phyloP scores from a whole-genome alignment of 2,797 vertebrate genomes.

The Cynodonichthys magdalenae region DNA sequence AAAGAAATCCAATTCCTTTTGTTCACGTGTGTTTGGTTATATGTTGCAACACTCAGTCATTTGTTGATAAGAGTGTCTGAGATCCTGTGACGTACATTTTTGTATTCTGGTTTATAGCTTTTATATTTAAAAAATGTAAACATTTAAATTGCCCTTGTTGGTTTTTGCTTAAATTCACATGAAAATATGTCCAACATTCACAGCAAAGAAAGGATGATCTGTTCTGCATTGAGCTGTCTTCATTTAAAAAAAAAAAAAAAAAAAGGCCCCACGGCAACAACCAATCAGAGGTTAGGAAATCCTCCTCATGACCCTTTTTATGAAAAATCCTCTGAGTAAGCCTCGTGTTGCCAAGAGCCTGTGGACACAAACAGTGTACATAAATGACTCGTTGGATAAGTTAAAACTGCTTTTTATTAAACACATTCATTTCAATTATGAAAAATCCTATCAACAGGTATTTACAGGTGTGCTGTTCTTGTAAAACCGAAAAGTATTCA shows the following conservation, averaged over 20 bases:
- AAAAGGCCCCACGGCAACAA: conserved; percentile 52
- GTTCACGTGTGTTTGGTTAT: conserved; percentile 58
- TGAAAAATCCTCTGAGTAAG: conserved; percentile 50
- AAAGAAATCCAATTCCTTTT: conserved; percentile 45
- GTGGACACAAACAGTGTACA: conserved; percentile 46
- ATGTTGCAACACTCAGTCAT: conserved; percentile 43
- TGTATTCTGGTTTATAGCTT: neutral
- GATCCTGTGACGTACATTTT: neutral
- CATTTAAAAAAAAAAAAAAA: conserved; percentile 30
- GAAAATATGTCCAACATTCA: conserved; percentile 20
- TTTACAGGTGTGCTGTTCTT: conserved; percentile 66
- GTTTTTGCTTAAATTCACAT: conserved; percentile 3
- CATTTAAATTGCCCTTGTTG: neutral
- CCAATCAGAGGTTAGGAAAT: conserved; percentile 58
- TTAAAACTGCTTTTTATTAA: conserved; percentile 56
- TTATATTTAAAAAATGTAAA: conserved; percentile 42
- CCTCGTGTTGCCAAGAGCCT: conserved; percentile 63
- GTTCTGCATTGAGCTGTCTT: conserved; percentile 45
- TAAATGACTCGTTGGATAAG: conserved; percentile 16
- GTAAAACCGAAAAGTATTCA: conserved; percentile 34
- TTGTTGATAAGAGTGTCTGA: conserved; percentile 34
- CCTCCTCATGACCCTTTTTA: conserved; percentile 64
- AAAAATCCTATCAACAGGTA: conserved; percentile 74
- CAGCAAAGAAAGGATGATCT: conserved; percentile 51
- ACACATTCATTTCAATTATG: conserved; percentile 70